Evolutionary conservation across 2,113 vertebrate species (phyloP).

Genomic region (Rana temporaria): DNA sequence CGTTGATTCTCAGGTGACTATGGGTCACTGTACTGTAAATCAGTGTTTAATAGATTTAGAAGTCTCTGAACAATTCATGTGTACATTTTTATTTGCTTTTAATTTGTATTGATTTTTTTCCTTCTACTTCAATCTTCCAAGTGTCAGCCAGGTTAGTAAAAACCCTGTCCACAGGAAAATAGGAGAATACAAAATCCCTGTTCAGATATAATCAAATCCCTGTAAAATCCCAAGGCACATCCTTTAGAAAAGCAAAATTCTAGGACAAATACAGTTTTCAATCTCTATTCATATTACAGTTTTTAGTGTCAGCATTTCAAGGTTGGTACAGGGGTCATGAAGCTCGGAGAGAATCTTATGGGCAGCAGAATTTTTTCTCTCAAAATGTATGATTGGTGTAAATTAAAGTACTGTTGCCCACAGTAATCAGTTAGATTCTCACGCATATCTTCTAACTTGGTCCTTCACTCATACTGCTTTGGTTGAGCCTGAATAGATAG

Average conservation of each 20-base stretch:
- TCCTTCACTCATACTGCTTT: too few species aligned
- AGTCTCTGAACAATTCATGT: constrained; percentile 60
- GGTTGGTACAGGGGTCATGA: too few species aligned
- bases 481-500: too few species aligned
- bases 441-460: too few species aligned
- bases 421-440: too few species aligned
- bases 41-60: constrained; percentile 70
- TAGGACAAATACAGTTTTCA: neutral
- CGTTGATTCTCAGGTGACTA: constrained; percentile 62
- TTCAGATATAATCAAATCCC: constrained; percentile 32
- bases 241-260: neutral
- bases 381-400: too few species aligned
- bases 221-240: constrained; percentile 14
- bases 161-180: neutral
- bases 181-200: constrained; percentile 37
- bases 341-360: too few species aligned
- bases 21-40: constrained; percentile 60
- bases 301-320: neutral
- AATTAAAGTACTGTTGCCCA: too few species aligned
- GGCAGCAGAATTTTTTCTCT: too few species aligned
- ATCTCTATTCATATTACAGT: neutral
- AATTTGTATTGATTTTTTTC: constrained; percentile 82
- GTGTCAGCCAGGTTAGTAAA: constrained; percentile 74
- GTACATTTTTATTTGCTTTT: constrained; percentile 84
- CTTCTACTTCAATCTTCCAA: constrained; percentile 73